These are phyloP conservation scores for Polymixis flavicincta DNA, from an alignment of 2,888 invertebrate genomes.

Conservation along the genomic window DNA sequence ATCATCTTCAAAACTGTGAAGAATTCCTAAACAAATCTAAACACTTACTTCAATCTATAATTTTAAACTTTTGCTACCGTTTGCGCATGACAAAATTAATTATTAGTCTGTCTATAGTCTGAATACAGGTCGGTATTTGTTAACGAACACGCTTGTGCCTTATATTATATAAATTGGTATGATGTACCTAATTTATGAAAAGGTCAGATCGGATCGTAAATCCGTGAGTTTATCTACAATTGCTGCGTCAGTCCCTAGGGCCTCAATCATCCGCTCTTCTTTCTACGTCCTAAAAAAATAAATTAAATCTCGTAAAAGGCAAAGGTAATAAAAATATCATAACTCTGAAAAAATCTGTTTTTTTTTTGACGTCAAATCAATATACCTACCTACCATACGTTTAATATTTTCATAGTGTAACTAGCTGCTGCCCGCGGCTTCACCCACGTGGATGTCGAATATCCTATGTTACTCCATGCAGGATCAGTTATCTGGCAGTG, in stretches of 20 bases:
- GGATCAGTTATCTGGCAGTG: too few relatives aligned
- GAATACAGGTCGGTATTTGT: slow-evolving; percentile 22
- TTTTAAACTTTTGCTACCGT: slow-evolving; percentile 1
- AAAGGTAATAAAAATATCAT: slow-evolving; percentile 44
- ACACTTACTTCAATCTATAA: background rate
- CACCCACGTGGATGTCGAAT: too few relatives aligned
- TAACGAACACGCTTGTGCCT: slow-evolving; percentile 31
- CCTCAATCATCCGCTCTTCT: slow-evolving; percentile 42
- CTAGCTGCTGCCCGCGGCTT: too few relatives aligned
- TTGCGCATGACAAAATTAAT: slow-evolving; percentile 43
- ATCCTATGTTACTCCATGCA: too few relatives aligned
- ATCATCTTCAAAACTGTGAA: too few relatives aligned
- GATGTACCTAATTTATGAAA: slow-evolving; percentile 54
- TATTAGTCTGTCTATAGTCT: slow-evolving; percentile 4
- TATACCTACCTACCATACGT: background rate
- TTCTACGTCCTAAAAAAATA: slow-evolving; percentile 55
- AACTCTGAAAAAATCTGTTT: too few relatives aligned
- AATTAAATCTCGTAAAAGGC: slow-evolving; percentile 51
- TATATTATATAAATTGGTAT: slow-evolving; percentile 42
- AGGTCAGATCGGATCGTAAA: slow-evolving; percentile 49
- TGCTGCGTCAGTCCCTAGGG: slow-evolving; percentile 43
- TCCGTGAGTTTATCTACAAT: slow-evolving; percentile 47
- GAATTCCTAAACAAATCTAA: background rate
- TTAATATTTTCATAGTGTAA: too few relatives aligned
- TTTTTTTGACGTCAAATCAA: background rate